Conservation (phyloP, 2,113 vertebrate genomes). For the Microcebus griseorufus region DNA sequence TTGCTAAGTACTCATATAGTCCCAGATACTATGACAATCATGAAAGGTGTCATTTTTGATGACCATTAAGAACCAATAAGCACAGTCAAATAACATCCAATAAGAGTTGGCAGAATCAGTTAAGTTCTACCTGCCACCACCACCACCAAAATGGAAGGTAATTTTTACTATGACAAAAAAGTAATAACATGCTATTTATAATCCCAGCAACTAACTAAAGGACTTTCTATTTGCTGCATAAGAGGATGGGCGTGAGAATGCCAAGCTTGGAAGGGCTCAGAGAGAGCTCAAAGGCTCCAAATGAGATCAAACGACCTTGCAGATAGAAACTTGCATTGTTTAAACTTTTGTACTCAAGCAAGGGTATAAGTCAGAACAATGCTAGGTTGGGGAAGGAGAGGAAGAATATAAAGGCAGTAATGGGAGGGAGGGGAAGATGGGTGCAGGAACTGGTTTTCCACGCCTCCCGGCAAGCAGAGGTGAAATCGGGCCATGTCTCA, state of each 20-base stretch:
- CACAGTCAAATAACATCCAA: not conserved
- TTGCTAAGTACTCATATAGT: not conserved
- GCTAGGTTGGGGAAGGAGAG: not conserved
- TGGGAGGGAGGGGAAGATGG: too few relatives aligned
- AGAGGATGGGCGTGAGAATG: not conserved
- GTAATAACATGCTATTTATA: not conserved
- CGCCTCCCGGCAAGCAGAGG: not conserved
- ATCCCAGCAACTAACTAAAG: not conserved
- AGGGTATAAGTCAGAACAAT: not conserved
- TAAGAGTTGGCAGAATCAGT: not conserved
- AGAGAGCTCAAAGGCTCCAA: not conserved
- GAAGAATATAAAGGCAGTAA: not conserved
- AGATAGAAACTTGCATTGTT: not conserved
- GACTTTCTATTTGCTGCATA: not conserved
- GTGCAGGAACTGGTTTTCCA: not conserved
- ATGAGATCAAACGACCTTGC: not conserved
- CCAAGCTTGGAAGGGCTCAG: not conserved
- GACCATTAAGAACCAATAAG: too few relatives aligned
- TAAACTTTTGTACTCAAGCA: not conserved
- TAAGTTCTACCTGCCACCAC: not conserved
- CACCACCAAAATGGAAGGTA: not conserved
- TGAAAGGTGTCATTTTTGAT: not conserved
- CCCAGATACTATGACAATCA: not conserved
- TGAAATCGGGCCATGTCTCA: not conserved
- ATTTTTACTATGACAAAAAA: not conserved